Percentiles rank a stretch among this genome's conserved stretches.
phyloP scores from a whole-genome alignment of 2,113 vertebrate species.

The Chascanopsetta lugubris region DNA sequence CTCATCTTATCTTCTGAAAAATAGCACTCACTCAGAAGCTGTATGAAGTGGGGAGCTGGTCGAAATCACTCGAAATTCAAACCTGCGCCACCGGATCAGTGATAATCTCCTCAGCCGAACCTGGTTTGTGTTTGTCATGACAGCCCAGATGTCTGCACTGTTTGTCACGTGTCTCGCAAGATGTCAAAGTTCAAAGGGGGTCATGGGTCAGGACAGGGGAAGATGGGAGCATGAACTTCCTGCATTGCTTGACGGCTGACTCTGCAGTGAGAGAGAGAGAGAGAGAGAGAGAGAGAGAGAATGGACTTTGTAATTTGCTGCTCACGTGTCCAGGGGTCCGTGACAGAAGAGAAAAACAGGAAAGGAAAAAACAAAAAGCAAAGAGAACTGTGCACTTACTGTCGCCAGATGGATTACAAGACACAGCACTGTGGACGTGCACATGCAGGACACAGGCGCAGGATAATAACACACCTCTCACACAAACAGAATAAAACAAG shows the following conservation, averaged over 20 bases:
- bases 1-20: constrained; percentile 41
- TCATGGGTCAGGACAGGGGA: constrained; percentile 60
- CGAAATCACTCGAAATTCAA: constrained; percentile 45
- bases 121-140: constrained; percentile 74
- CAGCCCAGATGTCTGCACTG: constrained; percentile 59
- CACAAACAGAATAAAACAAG: constrained; percentile 21
- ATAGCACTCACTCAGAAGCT: constrained; percentile 18
- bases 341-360: constrained; percentile 53
- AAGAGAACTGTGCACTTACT: constrained; percentile 17
- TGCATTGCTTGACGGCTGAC: constrained; percentile 56
- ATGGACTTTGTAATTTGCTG: constrained; percentile 59
- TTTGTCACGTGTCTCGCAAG: constrained; percentile 48
- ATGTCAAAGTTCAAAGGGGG: constrained; percentile 61
- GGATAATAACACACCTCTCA: constrained; percentile 19
- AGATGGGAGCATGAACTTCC: constrained; percentile 69
- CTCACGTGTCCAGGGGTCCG: constrained; percentile 13
- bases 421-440: constrained; percentile 13
- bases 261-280: constrained; percentile 37
- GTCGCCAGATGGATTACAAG: constrained; percentile 22
- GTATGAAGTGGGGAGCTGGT: constrained; percentile 10
- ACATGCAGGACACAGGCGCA: constrained; percentile 2
- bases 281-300: constrained; percentile 37
- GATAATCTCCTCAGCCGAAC: constrained; percentile 53
- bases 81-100: constrained; percentile 46
- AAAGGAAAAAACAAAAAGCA: constrained; percentile 37